These are phyloP conservation scores for Bombus balteatus DNA, from an alignment of 1,140 invertebrate species.

Conservation along the genomic window DNA sequence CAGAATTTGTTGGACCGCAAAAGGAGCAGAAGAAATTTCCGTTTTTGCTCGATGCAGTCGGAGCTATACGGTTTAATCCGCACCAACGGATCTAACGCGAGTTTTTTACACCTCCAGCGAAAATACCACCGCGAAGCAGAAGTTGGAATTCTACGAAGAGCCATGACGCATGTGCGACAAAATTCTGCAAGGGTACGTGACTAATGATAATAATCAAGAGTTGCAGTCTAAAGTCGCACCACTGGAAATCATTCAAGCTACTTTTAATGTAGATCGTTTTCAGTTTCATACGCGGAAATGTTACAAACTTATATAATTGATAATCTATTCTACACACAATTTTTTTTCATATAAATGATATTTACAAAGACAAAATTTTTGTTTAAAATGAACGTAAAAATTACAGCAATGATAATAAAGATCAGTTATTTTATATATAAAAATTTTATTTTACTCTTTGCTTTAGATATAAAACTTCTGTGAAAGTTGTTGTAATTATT, in stretches of 20 bases:
- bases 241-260: slow-evolving; percentile 31
- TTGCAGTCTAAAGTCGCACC: neutral
- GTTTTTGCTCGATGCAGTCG: slow-evolving; percentile 54
- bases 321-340: neutral
- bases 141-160: slow-evolving; percentile 45
- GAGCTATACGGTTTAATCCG: slow-evolving; percentile 59
- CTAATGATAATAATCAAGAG: slow-evolving; percentile 60
- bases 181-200: slow-evolving; percentile 51
- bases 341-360: neutral
- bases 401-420: neutral
- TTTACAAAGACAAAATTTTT: neutral
- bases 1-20: slow-evolving; percentile 46
- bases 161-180: slow-evolving; percentile 61
- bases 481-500: too few relatives aligned
- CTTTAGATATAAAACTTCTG: neutral
- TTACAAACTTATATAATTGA: neutral
- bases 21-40: slow-evolving; percentile 49
- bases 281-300: neutral
- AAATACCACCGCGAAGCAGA: slow-evolving; percentile 62
- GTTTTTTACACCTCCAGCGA: slow-evolving; percentile 56
- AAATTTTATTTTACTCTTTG: neutral
- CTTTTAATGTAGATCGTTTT: neutral
- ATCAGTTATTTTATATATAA: neutral
- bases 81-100: slow-evolving; percentile 64
- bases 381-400: neutral